Evolutionary conservation across 2,797 vertebrate species (phyloP).

Genomic region (Avahi laniger): DNA sequence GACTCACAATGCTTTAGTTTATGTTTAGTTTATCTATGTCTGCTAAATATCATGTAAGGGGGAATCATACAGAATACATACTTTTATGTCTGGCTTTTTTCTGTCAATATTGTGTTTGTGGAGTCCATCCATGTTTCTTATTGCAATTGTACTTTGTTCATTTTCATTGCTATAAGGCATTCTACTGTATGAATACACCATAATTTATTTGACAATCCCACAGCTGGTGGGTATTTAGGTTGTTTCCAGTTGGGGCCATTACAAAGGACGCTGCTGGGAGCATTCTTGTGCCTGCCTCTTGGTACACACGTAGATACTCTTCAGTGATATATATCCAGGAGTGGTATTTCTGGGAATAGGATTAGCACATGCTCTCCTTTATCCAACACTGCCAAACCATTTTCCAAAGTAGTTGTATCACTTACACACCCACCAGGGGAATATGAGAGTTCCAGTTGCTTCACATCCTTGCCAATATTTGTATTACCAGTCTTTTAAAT

Average conservation of each 20-base stretch:
- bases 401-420: slow-evolving; percentile 34
- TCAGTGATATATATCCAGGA: background rate
- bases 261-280: background rate
- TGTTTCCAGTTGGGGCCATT: background rate
- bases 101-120: background rate
- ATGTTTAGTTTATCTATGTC: background rate
- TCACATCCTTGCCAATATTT: slow-evolving; percentile 65
- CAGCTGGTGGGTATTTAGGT: background rate
- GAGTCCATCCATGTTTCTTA: background rate
- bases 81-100: background rate
- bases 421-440: slow-evolving; percentile 22
- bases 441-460: slow-evolving; percentile 55
- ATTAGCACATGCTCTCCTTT: background rate
- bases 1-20: background rate
- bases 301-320: too few species aligned
- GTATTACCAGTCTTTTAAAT: slow-evolving; percentile 48
- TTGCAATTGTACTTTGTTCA: background rate
- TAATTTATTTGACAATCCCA: background rate
- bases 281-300: background rate
- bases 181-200: background rate
- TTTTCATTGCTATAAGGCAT: background rate
- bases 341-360: background rate
- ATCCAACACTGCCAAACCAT: background rate
- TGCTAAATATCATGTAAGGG: background rate
- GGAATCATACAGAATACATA: background rate